phyloP scores from a whole-genome alignment of 2,113 vertebrate genomes.

The Psettodes erumei region DNA sequence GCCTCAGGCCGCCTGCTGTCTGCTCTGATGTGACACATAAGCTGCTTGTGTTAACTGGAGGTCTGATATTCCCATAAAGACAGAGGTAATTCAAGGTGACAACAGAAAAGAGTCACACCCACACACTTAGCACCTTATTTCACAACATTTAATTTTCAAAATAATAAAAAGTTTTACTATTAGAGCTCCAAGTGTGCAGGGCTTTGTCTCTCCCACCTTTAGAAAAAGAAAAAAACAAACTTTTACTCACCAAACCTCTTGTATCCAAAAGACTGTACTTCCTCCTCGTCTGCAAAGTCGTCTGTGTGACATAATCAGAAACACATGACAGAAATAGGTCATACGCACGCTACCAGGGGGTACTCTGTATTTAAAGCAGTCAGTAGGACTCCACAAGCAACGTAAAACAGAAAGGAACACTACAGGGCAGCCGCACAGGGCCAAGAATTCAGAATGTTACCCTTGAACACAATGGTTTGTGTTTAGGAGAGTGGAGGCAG shows the following conservation, averaged over 20 bases:
- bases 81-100: constrained; percentile 18
- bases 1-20: constrained; percentile 14
- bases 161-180: constrained; percentile 46
- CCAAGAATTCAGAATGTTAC: neutral
- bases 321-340: constrained; percentile 49
- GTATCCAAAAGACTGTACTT: constrained; percentile 98
- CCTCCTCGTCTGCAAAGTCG: constrained; percentile 97
- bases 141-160: constrained; percentile 26
- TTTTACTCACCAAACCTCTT: constrained; percentile 96
- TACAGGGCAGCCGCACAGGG: neutral
- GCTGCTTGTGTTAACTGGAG: neutral
- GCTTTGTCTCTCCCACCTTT: constrained; percentile 9
- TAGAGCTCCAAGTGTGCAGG: neutral
- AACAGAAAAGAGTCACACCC: constrained; percentile 23
- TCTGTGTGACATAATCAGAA: constrained; percentile 85
- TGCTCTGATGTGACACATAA: neutral
- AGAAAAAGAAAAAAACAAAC: constrained; percentile 30
- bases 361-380: constrained; percentile 13
- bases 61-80: neutral
- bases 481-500: constrained; percentile 4
- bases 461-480: constrained; percentile 2
- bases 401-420: constrained; percentile 12
- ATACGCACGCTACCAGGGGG: neutral
- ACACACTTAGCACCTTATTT: constrained; percentile 51
- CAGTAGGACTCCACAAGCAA: constrained; percentile 21